Conservation (phyloP, 2,797 vertebrate species). For the Gadopsis bispinosus region DNA sequence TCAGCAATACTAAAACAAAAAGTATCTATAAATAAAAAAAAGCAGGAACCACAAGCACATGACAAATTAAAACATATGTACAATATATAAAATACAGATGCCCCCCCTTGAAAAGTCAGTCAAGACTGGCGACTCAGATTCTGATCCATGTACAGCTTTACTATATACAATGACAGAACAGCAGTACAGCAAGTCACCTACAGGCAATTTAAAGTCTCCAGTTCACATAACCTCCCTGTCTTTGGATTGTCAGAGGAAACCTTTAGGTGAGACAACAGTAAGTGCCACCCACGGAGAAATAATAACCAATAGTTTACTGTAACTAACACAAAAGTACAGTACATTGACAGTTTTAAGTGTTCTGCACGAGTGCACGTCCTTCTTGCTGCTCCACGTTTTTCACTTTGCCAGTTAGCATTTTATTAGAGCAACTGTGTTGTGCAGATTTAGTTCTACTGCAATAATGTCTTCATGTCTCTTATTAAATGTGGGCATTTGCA, state of each 20-base stretch:
- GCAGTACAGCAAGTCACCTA: not conserved
- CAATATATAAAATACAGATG: not conserved
- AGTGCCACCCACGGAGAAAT: conserved; percentile 53
- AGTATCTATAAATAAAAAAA: not conserved
- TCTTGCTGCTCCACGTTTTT: conserved; percentile 22
- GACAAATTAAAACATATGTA: not conserved
- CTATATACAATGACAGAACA: not conserved
- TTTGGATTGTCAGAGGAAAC: conserved; percentile 31
- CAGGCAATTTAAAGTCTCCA: conserved; percentile 25
- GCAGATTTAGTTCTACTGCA: conserved; percentile 56
- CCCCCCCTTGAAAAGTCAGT: not conserved
- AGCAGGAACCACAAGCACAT: not conserved
- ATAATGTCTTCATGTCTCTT: conserved; percentile 59
- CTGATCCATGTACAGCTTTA: not conserved
- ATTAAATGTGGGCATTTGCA: conserved; percentile 64
- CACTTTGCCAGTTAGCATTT: conserved; percentile 54
- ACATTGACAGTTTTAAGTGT: conserved; percentile 54
- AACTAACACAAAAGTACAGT: conserved; percentile 37
- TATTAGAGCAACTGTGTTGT: conserved; percentile 53
- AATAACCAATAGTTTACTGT: conserved; percentile 44
- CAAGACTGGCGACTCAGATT: not conserved
- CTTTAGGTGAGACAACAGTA: conserved; percentile 18
- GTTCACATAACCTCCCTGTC: conserved; percentile 26
- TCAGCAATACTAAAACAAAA: not conserved
- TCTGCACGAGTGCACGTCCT: conserved; percentile 7